Evolutionary conservation across 2,888 invertebrate species (phyloP).

Genomic region (Chrysodeixis includens): DNA sequence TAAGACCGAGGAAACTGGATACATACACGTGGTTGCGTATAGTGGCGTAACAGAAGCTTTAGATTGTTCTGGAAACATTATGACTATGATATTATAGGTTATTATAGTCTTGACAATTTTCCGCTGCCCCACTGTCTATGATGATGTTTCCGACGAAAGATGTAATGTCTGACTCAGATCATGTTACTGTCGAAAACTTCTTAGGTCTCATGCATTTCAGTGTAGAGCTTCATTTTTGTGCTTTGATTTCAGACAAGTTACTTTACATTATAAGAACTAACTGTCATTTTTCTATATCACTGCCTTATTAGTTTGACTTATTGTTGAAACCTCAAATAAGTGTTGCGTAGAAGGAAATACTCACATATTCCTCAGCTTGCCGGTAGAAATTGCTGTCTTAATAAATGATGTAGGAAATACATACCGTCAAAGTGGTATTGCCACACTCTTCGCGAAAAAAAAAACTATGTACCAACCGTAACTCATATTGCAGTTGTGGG

Average conservation of each 20-base stretch:
- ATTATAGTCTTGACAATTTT: background rate
- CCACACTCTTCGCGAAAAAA: slow-evolving; percentile 3
- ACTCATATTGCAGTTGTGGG: too few relatives aligned
- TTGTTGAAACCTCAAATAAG: slow-evolving; percentile 5
- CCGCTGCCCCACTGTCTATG: too few relatives aligned
- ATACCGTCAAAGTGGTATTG: slow-evolving; percentile 13
- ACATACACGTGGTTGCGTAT: background rate
- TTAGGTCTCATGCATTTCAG: too few relatives aligned
- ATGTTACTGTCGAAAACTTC: too few relatives aligned
- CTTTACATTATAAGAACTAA: background rate
- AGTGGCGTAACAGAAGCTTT: background rate
- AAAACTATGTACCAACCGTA: too few relatives aligned
- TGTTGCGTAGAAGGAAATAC: slow-evolving; percentile 33
- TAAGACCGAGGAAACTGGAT: slow-evolving; percentile 6
- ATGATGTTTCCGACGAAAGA: too few relatives aligned
- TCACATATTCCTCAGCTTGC: slow-evolving; percentile 16
- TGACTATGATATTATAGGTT: background rate
- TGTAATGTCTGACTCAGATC: too few relatives aligned
- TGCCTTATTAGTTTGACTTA: background rate
- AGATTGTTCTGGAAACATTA: background rate
- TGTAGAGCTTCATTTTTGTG: too few relatives aligned
- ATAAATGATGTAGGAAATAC: slow-evolving; percentile 34
- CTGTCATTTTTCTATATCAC: background rate
- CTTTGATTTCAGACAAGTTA: too few relatives aligned
- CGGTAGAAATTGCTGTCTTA: slow-evolving; percentile 30